Conservation (phyloP, 2,797 vertebrate genomes). For the Enteromius radiatus region DNA sequence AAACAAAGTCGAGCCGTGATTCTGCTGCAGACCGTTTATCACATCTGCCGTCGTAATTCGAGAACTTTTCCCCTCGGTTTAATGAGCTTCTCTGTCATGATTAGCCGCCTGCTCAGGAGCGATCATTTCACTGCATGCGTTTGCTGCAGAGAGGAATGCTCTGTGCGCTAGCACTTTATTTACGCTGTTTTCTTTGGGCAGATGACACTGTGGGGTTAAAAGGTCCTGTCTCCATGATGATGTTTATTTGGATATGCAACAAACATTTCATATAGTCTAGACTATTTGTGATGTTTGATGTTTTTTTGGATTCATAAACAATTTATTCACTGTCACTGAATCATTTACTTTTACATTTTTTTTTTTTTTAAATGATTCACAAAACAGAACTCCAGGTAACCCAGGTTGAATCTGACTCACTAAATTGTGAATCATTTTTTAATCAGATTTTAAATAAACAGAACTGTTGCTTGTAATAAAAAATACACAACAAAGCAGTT, state of each 20-base stretch:
- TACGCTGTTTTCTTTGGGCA: background rate
- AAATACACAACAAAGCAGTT: background rate
- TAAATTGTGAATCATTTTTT: background rate
- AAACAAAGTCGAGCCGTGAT: slow-evolving; percentile 62
- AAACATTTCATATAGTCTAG: background rate
- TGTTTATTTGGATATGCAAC: background rate
- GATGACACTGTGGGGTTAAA: background rate
- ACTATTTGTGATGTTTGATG: background rate
- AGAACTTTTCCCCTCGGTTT: slow-evolving; percentile 56
- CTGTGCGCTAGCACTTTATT: slow-evolving; percentile 28
- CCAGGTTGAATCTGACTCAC: background rate
- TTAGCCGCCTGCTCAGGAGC: slow-evolving; percentile 62
- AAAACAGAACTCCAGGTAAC: background rate
- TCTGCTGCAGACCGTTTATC: slow-evolving; percentile 58
- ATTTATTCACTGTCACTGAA: background rate
- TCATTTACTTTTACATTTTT: no score
- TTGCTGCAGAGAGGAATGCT: slow-evolving; percentile 52
- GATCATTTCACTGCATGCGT: slow-evolving; percentile 49
- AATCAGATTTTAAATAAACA: background rate
- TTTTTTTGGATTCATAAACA: background rate
- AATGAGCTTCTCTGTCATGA: slow-evolving; percentile 67
- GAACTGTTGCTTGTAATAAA: background rate
- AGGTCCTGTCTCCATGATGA: background rate
- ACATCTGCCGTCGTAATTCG: slow-evolving; percentile 59
- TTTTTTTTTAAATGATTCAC: background rate